A percentile compares a stretch with the other conserved stretches of the same genome.
Evolutionary conservation across 92 coral and sea anemone species (phyloP).

Genomic region (Actinostola sp.): DNA sequence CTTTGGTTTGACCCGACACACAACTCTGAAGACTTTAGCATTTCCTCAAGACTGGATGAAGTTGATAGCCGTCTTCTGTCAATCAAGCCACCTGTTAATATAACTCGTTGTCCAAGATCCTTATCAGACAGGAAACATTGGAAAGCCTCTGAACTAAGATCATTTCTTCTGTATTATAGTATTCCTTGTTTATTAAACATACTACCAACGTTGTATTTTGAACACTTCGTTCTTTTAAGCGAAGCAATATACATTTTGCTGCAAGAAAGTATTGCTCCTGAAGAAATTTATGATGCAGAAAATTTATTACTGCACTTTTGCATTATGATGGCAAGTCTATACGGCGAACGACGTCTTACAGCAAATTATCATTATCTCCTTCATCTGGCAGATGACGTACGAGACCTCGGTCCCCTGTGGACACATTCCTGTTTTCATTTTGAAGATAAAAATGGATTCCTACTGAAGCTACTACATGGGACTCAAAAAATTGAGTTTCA

Average conservation of each 20-base stretch:
- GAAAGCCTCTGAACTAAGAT: conserved; percentile 45
- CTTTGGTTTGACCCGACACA: conserved; percentile 56
- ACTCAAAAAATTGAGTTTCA: conserved; percentile 54
- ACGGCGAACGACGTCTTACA: conserved; percentile 31
- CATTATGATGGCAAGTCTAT: conserved; percentile 28
- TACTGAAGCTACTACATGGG: conserved; percentile 58
- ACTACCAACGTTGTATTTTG: conserved; percentile 38
- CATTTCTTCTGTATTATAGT: conserved; percentile 43
- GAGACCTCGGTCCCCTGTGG: conserved; percentile 68
- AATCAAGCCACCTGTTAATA: conserved; percentile 53
- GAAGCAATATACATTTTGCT: conserved; percentile 51
- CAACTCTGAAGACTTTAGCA: conserved; percentile 25
- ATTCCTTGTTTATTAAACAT: conserved; percentile 19
- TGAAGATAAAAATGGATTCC: conserved; percentile 49
- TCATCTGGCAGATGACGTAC: conserved; percentile 54
- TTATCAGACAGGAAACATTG: conserved; percentile 44
- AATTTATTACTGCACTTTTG: conserved; percentile 47
- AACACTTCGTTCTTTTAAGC: conserved; percentile 50
- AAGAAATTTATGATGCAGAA: conserved; percentile 55
- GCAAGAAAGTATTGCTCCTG: conserved; percentile 33
- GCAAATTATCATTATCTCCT: conserved; percentile 54
- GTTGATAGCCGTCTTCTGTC: conserved; percentile 48
- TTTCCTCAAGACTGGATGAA: conserved; percentile 36
- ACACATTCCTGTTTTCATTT: conserved; percentile 66
- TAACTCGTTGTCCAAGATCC: conserved; percentile 49